Evolutionary conservation across 2,797 vertebrate species (phyloP).

Genomic region (Karalla daura): DNA sequence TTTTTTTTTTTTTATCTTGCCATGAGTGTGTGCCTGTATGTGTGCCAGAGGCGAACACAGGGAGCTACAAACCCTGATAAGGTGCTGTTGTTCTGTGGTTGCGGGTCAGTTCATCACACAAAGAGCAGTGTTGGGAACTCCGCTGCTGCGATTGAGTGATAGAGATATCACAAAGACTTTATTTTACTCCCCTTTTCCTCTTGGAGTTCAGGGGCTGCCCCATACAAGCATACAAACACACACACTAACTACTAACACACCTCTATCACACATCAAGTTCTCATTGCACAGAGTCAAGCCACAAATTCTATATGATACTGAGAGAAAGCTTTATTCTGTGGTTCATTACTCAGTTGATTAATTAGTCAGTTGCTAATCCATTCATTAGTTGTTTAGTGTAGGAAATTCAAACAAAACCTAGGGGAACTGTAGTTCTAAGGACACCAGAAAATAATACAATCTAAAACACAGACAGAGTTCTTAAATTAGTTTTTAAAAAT

Average conservation of each 20-base stretch:
- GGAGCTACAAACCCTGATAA: conserved; percentile 54
- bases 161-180: conserved; percentile 73
- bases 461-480: no score
- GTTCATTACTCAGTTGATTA: no score
- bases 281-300: neutral
- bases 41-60: conserved; percentile 5
- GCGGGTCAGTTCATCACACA: conserved; percentile 60
- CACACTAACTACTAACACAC: neutral
- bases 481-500: no score
- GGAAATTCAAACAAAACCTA: no score
- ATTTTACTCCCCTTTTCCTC: conserved; percentile 75
- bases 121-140: conserved; percentile 64
- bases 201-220: conserved; percentile 68
- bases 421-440: no score
- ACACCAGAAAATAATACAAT: no score
- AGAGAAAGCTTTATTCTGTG: no score
- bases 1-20: conserved; percentile 18
- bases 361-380: no score
- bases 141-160: conserved; percentile 48
- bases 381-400: no score
- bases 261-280: neutral
- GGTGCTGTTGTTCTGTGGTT: conserved; percentile 60
- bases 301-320: neutral
- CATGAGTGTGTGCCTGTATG: neutral
- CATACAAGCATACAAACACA: conserved; percentile 4